These are phyloP conservation scores for Penaeus japonicus DNA, from an alignment of 1,140 invertebrate species.

Conservation along the genomic window DNA sequence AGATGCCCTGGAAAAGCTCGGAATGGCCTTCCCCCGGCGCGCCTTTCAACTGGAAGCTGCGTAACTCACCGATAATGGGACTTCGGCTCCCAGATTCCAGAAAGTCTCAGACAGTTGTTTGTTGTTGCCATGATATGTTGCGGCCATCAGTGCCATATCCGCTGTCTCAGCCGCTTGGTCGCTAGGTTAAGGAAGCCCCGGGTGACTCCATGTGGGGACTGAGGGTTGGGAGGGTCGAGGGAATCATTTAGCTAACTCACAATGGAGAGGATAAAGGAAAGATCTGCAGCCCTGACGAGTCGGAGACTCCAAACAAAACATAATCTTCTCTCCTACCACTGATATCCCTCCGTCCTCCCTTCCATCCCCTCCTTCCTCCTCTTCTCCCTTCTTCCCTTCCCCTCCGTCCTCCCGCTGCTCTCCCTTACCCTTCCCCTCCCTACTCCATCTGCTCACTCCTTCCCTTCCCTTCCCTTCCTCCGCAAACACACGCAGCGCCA, in stretches of 20 bases:
- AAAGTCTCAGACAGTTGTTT: slow-evolving; percentile 28
- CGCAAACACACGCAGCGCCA: background rate
- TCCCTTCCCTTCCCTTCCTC: background rate
- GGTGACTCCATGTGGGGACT: too few species aligned
- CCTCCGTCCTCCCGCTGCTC: background rate
- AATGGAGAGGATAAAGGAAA: background rate
- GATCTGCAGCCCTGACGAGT: background rate
- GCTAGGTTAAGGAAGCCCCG: too few species aligned
- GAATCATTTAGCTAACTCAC: background rate
- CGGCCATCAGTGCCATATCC: background rate
- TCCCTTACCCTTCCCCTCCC: background rate
- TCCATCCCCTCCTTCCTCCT: background rate
- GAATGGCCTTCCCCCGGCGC: background rate
- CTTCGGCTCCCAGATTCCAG: slow-evolving; percentile 17
- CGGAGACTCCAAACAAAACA: slow-evolving; percentile 6
- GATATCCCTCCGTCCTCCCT: background rate
- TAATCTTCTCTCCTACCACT: background rate
- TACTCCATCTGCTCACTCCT: too few species aligned
- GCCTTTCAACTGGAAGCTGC: slow-evolving; percentile 30
- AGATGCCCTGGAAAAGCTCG: background rate
- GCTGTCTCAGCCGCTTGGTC: too few species aligned
- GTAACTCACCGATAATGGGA: slow-evolving; percentile 37
- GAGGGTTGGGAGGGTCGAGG: too few species aligned
- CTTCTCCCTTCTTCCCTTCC: background rate
- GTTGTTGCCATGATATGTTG: slow-evolving; percentile 18